Evolutionary conservation across 2,888 invertebrate species (phyloP), one percentile per base, ranked within the genome.

Genomic region (Amaurobius ferox): DNA sequence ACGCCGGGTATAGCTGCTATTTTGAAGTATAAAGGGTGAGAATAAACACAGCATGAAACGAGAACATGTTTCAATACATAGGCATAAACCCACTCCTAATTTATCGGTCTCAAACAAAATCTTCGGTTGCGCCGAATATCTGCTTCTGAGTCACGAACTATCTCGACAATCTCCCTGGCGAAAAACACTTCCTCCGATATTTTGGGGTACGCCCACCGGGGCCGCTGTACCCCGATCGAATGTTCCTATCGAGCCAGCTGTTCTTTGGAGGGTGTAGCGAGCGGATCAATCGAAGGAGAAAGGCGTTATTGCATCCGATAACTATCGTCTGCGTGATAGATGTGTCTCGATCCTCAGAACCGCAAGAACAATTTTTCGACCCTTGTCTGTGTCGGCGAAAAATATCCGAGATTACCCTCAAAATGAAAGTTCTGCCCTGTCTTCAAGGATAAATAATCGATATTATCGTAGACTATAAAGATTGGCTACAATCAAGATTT

Each of bases 351-450:
- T 23, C 55, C 23, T 55, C 55, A 55, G 19, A 55, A 55, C 55
- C 55, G 23, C 55, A 55, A 55, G 55, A 19, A 55, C 55, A 3
- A 55, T 55, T 55, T 55, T 55, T 55, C 55, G 55, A 23, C 55
- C 19, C 23, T 3, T 23, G 3, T 23, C 55, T 55, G 23, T 55
- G 19, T 55, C 16, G 23, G 55, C 5, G 55, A 23, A 23, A 5
- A 55, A 55, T 1, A 23, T 16, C 44, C 2, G 19, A 55, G 55
- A 55, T 55, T 55, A 55, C 55, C 55, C 55, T n/a, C 55, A 55
- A 55, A 55, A 55, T 55, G 23, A 23, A 55, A 55, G 3, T 16
- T 55, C 55, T 55, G 1, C 23, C 11, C 23, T 11, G 55, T 23
- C 55, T 55, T 23, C 2, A n/a, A 55, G 55, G 23, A 55, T 55